Percentiles rank a stretch among this genome's conserved stretches.
Evolutionary conservation across 2,888 invertebrate genomes (phyloP).

Genomic region (Lasioglossum figueresi): DNA sequence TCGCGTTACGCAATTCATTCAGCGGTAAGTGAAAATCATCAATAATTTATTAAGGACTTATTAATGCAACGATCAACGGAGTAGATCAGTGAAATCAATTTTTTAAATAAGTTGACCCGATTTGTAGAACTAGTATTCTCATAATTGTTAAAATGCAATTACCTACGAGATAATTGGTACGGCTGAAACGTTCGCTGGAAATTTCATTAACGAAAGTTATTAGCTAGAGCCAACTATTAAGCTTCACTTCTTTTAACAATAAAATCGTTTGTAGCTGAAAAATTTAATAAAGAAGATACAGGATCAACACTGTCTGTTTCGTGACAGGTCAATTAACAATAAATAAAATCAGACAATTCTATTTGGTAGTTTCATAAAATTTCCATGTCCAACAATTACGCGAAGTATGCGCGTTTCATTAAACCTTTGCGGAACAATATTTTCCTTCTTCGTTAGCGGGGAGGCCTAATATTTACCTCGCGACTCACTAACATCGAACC

Average conservation of each 20-base stretch:
- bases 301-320: no score
- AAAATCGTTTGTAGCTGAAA: not conserved
- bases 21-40: conserved; percentile 7
- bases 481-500: not conserved
- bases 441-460: not conserved
- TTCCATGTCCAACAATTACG: not conserved
- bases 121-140: not conserved
- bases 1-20: conserved; percentile 21
- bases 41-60: conserved; percentile 17
- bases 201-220: not conserved
- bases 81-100: not conserved
- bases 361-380: not conserved
- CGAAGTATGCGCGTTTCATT: not conserved
- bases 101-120: not conserved
- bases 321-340: no score
- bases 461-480: not conserved
- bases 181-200: not conserved
- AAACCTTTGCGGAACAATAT: not conserved
- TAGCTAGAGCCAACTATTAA: no score
- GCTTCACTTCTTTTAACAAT: not conserved
- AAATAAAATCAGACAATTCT: not conserved
- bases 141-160: not conserved
- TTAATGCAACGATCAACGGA: not conserved
- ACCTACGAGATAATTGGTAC: not conserved
- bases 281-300: no score